These are phyloP conservation scores for Hippocampus zosterae DNA, from an alignment of 2,113 vertebrate species.

Conservation along the genomic window DNA sequence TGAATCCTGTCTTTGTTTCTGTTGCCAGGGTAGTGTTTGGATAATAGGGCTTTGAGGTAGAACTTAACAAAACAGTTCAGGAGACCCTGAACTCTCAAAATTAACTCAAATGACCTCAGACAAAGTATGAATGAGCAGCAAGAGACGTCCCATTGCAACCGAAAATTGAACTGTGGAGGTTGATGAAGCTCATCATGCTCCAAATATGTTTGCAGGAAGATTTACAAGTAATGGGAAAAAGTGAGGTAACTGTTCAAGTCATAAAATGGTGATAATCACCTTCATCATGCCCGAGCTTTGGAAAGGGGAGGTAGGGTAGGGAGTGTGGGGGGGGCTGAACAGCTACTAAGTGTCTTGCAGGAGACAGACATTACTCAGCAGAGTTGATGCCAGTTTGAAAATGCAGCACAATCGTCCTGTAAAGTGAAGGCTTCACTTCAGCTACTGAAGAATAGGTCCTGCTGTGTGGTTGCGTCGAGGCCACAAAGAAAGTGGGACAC, in stretches of 20 bases:
- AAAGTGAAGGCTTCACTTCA: slow-evolving; percentile 19
- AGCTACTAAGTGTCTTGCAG: slow-evolving; percentile 47
- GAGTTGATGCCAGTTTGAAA: slow-evolving; percentile 38
- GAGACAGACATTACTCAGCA: slow-evolving; percentile 32
- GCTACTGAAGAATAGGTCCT: slow-evolving; percentile 39
- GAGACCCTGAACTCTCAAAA: slow-evolving; percentile 37
- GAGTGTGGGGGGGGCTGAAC: slow-evolving; percentile 45
- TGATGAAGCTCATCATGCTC: slow-evolving; percentile 35
- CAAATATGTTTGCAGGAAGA: slow-evolving; percentile 39
- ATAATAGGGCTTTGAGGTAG: slow-evolving; percentile 59
- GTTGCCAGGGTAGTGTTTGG: slow-evolving; percentile 63
- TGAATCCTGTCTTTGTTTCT: slow-evolving; percentile 71
- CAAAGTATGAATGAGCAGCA: slow-evolving; percentile 10
- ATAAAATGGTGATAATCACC: slow-evolving; percentile 50
- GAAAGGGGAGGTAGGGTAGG: slow-evolving; percentile 9
- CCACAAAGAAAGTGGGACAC: slow-evolving; percentile 52
- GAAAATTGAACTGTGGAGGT: slow-evolving; percentile 17
- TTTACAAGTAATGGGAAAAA: slow-evolving; percentile 56
- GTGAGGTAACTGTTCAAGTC: slow-evolving; percentile 44
- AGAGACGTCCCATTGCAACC: slow-evolving; percentile 11
- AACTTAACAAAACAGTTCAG: slow-evolving; percentile 58
- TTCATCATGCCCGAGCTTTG: slow-evolving; percentile 30
- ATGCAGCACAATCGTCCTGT: slow-evolving; percentile 25
- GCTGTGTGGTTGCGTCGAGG: slow-evolving; percentile 47
- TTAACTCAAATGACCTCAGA: slow-evolving; percentile 32